Base-by-base conservation (phyloP, 2,113 vertebrate genomes). In the Myiozetetes cayanensis region DNA sequence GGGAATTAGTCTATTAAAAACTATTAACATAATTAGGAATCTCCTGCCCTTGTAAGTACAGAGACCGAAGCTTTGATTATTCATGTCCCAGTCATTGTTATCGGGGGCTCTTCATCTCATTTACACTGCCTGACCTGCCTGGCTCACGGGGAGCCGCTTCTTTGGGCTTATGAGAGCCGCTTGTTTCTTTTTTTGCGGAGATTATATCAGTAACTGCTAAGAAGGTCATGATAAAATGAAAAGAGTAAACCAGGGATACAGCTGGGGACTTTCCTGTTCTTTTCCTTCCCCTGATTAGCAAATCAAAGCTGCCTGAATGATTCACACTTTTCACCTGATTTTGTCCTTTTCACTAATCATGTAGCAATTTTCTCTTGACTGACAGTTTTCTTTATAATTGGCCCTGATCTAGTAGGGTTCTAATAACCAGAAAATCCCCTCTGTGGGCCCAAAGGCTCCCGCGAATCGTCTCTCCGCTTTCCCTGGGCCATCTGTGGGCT, bases 331-430 rank as follows among this genome's bases (percentile, higher is more conserved):
- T 99, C 98, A 99, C 99, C 99, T 99, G 99, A 99, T 99, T 99
- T 99, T 99, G 99, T 99, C 99, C 99, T 99, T 99, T 98, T 98
- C 98, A 98, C 99, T 99, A 99, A 99, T 99, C 99, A 99, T 99
- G 98, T 98, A 98, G 98, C 99, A 98, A 99, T 99, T 99, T 99
- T 99, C 98, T 98, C 98, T 98, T 99, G 99, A 99, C 99, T 99
- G 99, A 99, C 99, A 99, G 99, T 99, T 99, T 99, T 99, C 99
- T 99, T 99, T 99, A 99, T 99, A 99, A 99, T 99, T 99, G 99
- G 99, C 98, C 99, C 99, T 99, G 99, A 99, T 99, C 99, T 99
- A 99, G 99, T 98, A 98, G 98, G 98, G 99, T 99, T 99, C 99
- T 99, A 99, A 99, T 99, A 99, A 99, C 99, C 99, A 99, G 98